Conservation (phyloP, 1,140 invertebrate genomes). For the Himalopsyche phryganea region DNA sequence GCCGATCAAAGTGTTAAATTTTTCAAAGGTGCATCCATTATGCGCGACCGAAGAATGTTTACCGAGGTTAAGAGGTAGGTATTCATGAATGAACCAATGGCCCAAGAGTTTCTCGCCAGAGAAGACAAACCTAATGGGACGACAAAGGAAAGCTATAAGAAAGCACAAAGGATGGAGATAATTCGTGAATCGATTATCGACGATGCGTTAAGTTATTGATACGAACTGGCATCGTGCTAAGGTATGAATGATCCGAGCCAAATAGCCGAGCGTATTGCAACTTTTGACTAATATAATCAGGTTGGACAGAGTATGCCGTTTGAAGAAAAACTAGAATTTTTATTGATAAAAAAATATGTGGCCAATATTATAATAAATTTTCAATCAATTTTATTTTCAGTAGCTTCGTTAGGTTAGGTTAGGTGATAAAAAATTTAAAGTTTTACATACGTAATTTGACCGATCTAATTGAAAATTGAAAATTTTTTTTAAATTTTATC, state of each 20-base stretch:
- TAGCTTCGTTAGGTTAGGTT: too few relatives aligned
- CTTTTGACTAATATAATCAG: too few relatives aligned
- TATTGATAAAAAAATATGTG: too few relatives aligned
- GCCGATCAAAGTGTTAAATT: constrained; percentile 26
- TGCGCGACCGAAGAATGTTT: constrained; percentile 23
- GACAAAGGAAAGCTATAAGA: constrained; percentile 21
- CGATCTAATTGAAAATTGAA: too few relatives aligned
- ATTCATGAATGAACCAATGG: constrained; percentile 14
- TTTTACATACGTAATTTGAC: too few relatives aligned
- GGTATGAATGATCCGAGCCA: constrained; percentile 11
- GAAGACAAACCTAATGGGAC: constrained; percentile 26
- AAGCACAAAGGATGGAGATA: constrained; percentile 25
- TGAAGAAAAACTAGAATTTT: too few relatives aligned
- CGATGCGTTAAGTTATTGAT: constrained; percentile 30
- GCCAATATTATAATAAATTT: too few relatives aligned
- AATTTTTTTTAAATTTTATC: too few relatives aligned
- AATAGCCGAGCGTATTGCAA: too few relatives aligned
- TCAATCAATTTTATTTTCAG: too few relatives aligned
- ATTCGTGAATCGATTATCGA: constrained; percentile 32
- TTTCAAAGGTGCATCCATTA: constrained; percentile 7
- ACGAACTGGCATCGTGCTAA: not conserved
- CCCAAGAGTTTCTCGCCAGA: not conserved
- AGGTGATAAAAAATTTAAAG: too few relatives aligned
- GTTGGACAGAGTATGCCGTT: too few relatives aligned
- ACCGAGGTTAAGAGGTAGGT: constrained; percentile 17